phyloP scores from a whole-genome alignment of 2,888 invertebrate genomes.

The Mesoligia furuncula region DNA sequence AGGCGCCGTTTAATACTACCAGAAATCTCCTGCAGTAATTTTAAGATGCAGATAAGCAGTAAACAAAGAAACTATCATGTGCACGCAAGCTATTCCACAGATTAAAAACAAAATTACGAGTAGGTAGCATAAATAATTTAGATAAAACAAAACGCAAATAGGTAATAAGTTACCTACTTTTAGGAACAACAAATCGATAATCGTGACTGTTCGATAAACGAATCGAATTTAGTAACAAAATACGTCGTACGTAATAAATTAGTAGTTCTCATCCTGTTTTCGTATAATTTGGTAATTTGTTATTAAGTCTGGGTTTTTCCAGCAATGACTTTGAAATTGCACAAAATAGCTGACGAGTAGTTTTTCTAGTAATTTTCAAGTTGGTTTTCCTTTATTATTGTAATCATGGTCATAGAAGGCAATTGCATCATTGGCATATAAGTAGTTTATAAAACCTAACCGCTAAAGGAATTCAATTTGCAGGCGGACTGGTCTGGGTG shows the following conservation, averaged over 20 bases:
- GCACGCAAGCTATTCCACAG: background rate
- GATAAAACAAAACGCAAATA: slow-evolving; percentile 13
- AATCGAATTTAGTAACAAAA: slow-evolving; percentile 3
- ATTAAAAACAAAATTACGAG: background rate
- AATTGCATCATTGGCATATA: background rate
- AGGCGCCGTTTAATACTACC: background rate
- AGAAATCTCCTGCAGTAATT: background rate
- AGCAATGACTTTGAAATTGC: slow-evolving; percentile 7
- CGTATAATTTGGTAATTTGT: slow-evolving; percentile 1
- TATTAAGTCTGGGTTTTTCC: slow-evolving; percentile 17
- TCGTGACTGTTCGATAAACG: slow-evolving; percentile 23
- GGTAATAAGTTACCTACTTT: background rate
- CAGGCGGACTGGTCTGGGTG: too few species aligned
- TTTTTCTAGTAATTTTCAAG: slow-evolving; percentile 19
- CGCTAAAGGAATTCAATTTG: too few species aligned
- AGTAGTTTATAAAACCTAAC: background rate
- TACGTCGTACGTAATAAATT: slow-evolving; percentile 9
- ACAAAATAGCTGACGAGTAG: slow-evolving; percentile 11
- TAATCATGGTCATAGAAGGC: background rate
- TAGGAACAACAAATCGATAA: slow-evolving; percentile 10
- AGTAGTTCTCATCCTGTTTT: slow-evolving; percentile 16
- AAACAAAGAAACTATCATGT: slow-evolving; percentile 10
- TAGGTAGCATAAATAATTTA: background rate
- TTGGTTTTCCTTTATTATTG: slow-evolving; percentile 28
- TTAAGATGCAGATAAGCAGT: background rate